These are phyloP conservation scores for Galeopsomyia nigrocyanea DNA, from an alignment of 2,888 invertebrate species.

Conservation along the genomic window DNA sequence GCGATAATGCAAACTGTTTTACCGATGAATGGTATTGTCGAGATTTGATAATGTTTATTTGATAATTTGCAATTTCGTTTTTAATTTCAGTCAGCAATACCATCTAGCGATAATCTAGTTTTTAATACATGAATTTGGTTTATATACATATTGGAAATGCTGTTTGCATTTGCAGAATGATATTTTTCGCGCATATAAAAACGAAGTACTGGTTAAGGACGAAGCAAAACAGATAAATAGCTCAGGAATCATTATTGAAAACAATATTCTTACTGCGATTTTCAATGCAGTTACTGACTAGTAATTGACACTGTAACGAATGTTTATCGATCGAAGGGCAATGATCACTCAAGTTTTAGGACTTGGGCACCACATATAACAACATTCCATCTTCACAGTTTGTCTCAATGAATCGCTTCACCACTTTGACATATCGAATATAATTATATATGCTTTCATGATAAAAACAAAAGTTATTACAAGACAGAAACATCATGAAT, in stretches of 20 bases:
- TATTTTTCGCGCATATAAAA: conserved; percentile 38
- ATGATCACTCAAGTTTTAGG: conserved; percentile 10
- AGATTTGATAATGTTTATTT: too few relatives aligned
- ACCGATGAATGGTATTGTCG: too few relatives aligned
- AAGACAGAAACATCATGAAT: too few relatives aligned
- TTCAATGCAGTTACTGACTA: too few relatives aligned
- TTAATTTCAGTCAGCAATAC: background rate
- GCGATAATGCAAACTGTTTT: too few relatives aligned
- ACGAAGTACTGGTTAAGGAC: conserved; percentile 21
- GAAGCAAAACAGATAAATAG: conserved; percentile 1
- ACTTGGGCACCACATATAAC: conserved; percentile 5
- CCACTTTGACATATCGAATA: background rate
- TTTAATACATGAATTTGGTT: conserved; percentile 24
- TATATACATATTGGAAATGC: background rate
- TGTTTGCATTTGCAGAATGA: too few relatives aligned
- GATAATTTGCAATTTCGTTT: conserved; percentile 37
- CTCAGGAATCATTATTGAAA: background rate
- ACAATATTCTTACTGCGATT: too few relatives aligned
- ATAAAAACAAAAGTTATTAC: too few relatives aligned
- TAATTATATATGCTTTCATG: too few relatives aligned
- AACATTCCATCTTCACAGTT: background rate
- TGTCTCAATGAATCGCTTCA: background rate
- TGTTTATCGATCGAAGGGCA: conserved; percentile 2
- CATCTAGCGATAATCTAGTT: background rate
- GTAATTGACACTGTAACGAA: conserved; percentile 7